A percentile compares a stretch with the other conserved stretches of the same genome.
Conservation (phyloP, 2,113 vertebrate genomes). For the Terrapene triunguis region DNA sequence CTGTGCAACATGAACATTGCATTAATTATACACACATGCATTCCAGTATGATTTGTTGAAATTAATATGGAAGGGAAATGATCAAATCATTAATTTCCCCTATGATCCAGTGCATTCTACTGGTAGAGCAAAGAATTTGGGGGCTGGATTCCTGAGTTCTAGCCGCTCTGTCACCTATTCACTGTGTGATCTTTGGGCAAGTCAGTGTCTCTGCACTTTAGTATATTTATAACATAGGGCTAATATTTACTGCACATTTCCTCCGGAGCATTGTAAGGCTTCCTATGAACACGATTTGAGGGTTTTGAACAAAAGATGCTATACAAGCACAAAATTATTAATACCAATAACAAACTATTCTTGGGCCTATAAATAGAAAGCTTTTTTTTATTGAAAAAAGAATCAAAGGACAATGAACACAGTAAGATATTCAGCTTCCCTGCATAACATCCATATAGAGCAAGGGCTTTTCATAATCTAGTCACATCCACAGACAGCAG, state of each 20-base stretch:
- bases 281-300: not conserved
- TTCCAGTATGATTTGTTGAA: not conserved
- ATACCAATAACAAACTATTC: not conserved
- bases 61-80: not conserved
- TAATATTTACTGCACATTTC: not conserved
- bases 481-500: not conserved
- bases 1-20: not conserved
- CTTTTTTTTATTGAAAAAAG: not conserved
- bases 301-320: not conserved
- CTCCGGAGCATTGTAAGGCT: not conserved
- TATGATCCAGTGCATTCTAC: not conserved
- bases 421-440: not conserved
- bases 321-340: not conserved
- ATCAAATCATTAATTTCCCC: not conserved
- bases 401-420: not conserved
- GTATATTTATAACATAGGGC: not conserved
- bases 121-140: not conserved
- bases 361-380: not conserved
- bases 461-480: not conserved
- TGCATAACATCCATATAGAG: not conserved
- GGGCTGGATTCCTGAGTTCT: not conserved
- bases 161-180: not conserved
- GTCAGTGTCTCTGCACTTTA: not conserved
- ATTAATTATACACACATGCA: not conserved
- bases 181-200: not conserved